Evolutionary conservation across 2,888 invertebrate species (phyloP).

Genomic region (Pasiphila rectangulata): DNA sequence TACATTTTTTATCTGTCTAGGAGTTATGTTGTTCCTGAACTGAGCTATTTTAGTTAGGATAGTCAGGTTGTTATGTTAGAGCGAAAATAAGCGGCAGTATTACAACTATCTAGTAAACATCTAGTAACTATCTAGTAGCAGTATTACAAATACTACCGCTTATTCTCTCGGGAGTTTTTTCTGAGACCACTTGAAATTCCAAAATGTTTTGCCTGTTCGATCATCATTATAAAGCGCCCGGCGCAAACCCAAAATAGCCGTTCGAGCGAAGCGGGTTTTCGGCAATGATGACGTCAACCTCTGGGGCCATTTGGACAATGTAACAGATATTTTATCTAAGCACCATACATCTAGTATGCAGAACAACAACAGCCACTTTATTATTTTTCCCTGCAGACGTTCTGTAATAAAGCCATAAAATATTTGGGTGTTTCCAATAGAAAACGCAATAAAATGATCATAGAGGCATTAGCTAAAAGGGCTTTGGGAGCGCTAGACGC

Average conservation of each 20-base stretch:
- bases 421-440: neutral
- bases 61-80: too few relatives aligned
- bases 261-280: constrained; percentile 51
- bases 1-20: neutral
- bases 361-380: constrained; percentile 2
- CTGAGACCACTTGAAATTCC: constrained; percentile 53
- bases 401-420: neutral
- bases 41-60: neutral
- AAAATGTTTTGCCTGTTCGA: constrained; percentile 59
- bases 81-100: too few relatives aligned
- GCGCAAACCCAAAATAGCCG: constrained; percentile 60
- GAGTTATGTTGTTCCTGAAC: neutral
- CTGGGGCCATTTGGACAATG: constrained; percentile 62
- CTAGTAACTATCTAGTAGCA: too few relatives aligned
- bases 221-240: constrained; percentile 58
- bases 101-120: too few relatives aligned
- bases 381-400: constrained; percentile 3
- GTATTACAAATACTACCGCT: neutral
- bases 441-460: neutral
- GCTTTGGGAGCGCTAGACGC: neutral
- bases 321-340: constrained; percentile 37
- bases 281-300: constrained; percentile 64
- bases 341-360: constrained; percentile 23
- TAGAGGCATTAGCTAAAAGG: neutral
- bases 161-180: constrained; percentile 28